Base-by-base conservation (phyloP, 2,888 invertebrate genomes). In the Autographa pulchrina region DNA sequence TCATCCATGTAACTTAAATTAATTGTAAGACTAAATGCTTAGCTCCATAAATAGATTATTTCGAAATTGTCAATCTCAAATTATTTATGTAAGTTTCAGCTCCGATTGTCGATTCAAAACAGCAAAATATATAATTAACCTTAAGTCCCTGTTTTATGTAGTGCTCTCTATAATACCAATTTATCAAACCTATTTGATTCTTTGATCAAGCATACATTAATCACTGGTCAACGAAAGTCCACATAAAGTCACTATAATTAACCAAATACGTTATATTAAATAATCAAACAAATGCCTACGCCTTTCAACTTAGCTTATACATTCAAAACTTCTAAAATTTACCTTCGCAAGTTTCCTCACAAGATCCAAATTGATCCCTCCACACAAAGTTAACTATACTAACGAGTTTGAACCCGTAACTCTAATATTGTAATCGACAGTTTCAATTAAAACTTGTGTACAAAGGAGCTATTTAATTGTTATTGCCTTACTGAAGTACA, bases 401-500 rank as follows among this genome's bases (percentile, higher is more conserved):
- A 25, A 60, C 62, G 13, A 71, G 59, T 70, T 75, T 59, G 31
- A 77, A 65, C 56, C 16, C 31, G 63, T 11, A 61, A 63, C 76
- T 76, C 67, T 72, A 77, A 65, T 78, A 68, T 74, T 58, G 63
- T 77, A 73, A 74, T 77, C 82, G 75, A 79, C 70, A 75, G 79
- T 79, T 81, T 73, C 75, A 75, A 83, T 83, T 74, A 70, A 80
- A 83, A 84, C 84, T 84, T 82, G 20, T 20, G 56, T 69, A 75
- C 82, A 82, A 81, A 84, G 82, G 77, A 79, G 59, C 70, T 65
- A 74, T 80, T 68, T 80, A 82, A 82, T 78, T 78, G 74, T 76
- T 78, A 83, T 78, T 69, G 65, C 73, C 68, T 65, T 58, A 56
- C 0, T 64, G 25, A 72, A 78, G 71, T 66, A 80, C 78, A 81